Percentiles rank a stretch among this genome's conserved stretches.
These are phyloP conservation scores for Drosophila tani DNA, from an alignment of 1,140 invertebrate species.

Conservation along the genomic window DNA sequence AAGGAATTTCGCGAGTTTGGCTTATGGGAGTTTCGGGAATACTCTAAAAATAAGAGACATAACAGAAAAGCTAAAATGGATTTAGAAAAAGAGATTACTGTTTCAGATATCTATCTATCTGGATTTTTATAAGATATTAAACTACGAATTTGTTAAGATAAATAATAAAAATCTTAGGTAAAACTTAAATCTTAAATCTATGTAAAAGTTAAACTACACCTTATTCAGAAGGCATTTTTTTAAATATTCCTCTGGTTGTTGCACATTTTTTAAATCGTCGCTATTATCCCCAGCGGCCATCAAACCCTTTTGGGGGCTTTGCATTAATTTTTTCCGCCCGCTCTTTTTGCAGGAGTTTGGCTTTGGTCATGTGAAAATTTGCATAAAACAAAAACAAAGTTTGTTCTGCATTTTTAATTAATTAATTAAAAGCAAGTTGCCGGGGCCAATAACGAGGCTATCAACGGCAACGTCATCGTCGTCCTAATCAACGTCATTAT, in stretches of 20 bases:
- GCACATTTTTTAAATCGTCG: constrained; percentile 39
- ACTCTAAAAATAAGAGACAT: constrained; percentile 6
- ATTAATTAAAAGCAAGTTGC: constrained; percentile 79
- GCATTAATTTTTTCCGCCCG: constrained; percentile 40
- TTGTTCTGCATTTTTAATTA: constrained; percentile 81
- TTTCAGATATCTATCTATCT: no score
- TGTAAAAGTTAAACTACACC: neutral
- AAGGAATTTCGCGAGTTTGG: constrained; percentile 1
- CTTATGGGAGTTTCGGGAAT: neutral
- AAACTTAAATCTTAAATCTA: neutral
- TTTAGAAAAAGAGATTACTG: no score
- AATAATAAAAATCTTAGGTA: neutral
- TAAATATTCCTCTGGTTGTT: constrained; percentile 2
- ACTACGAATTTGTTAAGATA: neutral
- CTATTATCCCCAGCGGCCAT: constrained; percentile 17
- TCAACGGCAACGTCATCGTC: constrained; percentile 64
- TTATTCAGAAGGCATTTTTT: neutral
- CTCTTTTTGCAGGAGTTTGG: constrained; percentile 57
- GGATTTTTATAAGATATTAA: neutral
- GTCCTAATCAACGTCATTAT: constrained; percentile 75
- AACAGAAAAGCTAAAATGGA: neutral
- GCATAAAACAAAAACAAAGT: constrained; percentile 61
- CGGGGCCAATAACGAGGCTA: constrained; percentile 76
- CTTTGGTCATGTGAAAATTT: constrained; percentile 63
- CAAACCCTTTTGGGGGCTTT: constrained; percentile 40